These are phyloP conservation scores for Mesorhabditis spiculigera DNA, from an alignment of 2,888 invertebrate genomes.

Conservation along the genomic window DNA sequence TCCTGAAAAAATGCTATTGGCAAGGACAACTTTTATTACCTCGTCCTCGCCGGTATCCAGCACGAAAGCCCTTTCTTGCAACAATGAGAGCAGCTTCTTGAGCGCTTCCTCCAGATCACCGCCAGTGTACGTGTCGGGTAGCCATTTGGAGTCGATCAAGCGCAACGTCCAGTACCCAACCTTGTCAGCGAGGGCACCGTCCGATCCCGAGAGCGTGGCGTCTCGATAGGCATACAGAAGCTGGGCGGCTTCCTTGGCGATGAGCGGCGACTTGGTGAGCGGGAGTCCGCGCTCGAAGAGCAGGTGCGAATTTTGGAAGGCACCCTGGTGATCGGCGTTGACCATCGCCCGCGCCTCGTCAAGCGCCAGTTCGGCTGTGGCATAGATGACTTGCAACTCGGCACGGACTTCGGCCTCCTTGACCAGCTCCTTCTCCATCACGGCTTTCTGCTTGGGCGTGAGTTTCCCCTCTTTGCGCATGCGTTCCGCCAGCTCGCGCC, in stretches of 20 bases:
- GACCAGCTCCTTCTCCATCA: constrained; percentile 77
- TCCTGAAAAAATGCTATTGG: constrained; percentile 13
- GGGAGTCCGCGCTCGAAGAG: constrained; percentile 39
- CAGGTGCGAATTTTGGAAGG: constrained; percentile 22
- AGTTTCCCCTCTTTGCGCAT: constrained; percentile 61
- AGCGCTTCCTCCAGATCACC: constrained; percentile 38
- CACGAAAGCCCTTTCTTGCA: constrained; percentile 39
- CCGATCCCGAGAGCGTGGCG: constrained; percentile 44
- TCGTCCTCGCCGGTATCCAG: constrained; percentile 41
- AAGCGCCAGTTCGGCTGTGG: constrained; percentile 30
- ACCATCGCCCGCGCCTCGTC: constrained; percentile 39
- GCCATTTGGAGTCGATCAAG: constrained; percentile 35
- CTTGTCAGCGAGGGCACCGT: constrained; percentile 49
- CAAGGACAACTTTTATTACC: constrained; percentile 10
- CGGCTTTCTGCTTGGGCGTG: constrained; percentile 86
- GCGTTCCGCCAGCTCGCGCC: constrained; percentile 80
- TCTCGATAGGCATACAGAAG: constrained; percentile 49
- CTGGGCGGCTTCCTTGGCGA: constrained; percentile 33
- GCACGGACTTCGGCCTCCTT: constrained; percentile 78
- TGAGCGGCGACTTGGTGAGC: constrained; percentile 34
- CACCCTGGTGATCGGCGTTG: constrained; percentile 32
- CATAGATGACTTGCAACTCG: constrained; percentile 65
- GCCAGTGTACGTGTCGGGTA: constrained; percentile 34
- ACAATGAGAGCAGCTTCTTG: constrained; percentile 36
- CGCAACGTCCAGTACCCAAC: constrained; percentile 44